Evolutionary conservation across 2,113 vertebrate species (phyloP), one percentile per base, ranked within the genome.

Genomic region (Xenopus tropicalis): DNA sequence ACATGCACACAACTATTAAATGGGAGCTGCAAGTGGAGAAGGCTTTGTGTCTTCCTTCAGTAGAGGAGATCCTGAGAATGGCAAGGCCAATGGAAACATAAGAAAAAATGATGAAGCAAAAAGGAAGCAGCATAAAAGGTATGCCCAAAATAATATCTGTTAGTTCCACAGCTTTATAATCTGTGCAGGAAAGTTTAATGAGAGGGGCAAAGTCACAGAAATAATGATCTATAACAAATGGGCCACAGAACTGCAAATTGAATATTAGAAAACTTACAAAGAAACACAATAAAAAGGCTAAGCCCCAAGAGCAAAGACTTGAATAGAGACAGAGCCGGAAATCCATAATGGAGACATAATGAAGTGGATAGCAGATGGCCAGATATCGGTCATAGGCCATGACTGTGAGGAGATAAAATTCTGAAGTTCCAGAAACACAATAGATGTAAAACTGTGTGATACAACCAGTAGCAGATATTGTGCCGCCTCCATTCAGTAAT

Each of bases 351-450:
- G 51, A 25, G 0, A 70, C 52, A 37, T 86, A 85, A 14, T 58
- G 72, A n/a, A 82, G 61, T 11, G 85, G 85, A 21, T 20, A 46
- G 16, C 84, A 87, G 63, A 84, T 83, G 46, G 85, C 84, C 44
- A 86, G n/a, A 65, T 81, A 83, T 14, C 79, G 44, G 25, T 86
- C 83, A 61, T 81, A 82, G 17, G 85, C 82, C 86, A 86, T 84
- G 10, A 83, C 69, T 0, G 80, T 65, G 0, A 87, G 63, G n/a
- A 85, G 58, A 58, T 83, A 57, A 1, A 70, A 80, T 63, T 86
- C 84, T 0, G 72, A 68, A 16, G 5, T 78, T 4, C 76, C 80
- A 63, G 78, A 66, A 7, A 80, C 78, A n/a, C 79, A 80, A 70
- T 81, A 86, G 20, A 84, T 78, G 16, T 82, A 84, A 57, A 85